Percentiles rank a stretch among this genome's conserved stretches.
Evolutionary conservation across 2,113 vertebrate genomes (phyloP).

Genomic region (Illadopsis cleaveri): DNA sequence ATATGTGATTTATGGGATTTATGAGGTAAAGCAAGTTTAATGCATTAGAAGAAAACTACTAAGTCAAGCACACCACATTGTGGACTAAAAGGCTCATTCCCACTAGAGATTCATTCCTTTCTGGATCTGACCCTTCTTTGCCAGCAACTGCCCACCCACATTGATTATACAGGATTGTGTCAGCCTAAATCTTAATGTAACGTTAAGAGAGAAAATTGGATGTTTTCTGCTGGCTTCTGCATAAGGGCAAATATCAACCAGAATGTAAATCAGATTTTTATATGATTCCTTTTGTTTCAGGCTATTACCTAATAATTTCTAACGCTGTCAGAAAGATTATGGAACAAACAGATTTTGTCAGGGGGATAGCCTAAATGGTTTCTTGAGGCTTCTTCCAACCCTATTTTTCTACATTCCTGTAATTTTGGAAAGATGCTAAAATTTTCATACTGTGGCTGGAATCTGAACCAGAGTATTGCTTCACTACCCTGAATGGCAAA

Average conservation of each 20-base stretch:
- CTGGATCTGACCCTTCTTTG: neutral
- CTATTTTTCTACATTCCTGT: neutral
- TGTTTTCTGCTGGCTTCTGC: neutral
- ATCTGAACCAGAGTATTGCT: neutral
- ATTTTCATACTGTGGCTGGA: neutral
- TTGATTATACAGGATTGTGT: neutral
- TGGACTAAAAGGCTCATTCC: neutral
- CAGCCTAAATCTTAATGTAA: neutral
- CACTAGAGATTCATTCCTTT: neutral
- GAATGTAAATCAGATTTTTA: neutral
- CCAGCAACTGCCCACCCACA: neutral
- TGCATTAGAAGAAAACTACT: neutral
- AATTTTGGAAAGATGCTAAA: neutral
- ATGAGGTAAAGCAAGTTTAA: neutral
- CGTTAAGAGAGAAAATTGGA: neutral
- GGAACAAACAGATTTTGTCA: neutral
- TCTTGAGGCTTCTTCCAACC: neutral
- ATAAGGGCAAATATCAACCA: neutral
- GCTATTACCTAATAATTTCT: neutral
- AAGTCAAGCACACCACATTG: neutral
- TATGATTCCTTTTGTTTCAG: neutral
- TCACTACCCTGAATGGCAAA: neutral
- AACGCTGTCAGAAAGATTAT: neutral
- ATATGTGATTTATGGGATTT: neutral
- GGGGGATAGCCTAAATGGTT: neutral